These are phyloP conservation scores for Tolmerus cingulatus DNA, from an alignment of 2,888 invertebrate genomes.

Conservation along the genomic window DNA sequence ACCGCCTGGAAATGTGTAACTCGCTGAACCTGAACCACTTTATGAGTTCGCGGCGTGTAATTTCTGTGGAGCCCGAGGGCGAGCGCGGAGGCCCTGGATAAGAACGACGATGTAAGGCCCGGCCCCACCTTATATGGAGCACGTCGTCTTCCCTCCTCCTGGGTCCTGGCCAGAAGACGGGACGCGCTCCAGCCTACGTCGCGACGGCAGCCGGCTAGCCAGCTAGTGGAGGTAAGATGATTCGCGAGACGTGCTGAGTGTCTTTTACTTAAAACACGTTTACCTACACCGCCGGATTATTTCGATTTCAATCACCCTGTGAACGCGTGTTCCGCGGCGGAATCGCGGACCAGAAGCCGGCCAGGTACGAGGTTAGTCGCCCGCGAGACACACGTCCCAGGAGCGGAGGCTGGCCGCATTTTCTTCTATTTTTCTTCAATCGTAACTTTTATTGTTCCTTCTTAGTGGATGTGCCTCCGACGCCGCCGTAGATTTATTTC, in stretches of 20 bases:
- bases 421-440: slow-evolving; percentile 31
- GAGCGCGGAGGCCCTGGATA: slow-evolving; percentile 8
- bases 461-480: neutral
- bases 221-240: neutral
- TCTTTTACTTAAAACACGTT: slow-evolving; percentile 32
- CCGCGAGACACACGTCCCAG: slow-evolving; percentile 36
- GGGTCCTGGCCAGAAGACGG: neutral
- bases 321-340: slow-evolving; percentile 1
- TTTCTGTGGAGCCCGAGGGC: neutral
- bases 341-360: slow-evolving; percentile 6
- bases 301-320: slow-evolving; percentile 40
- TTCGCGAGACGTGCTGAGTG: slow-evolving; percentile 24
- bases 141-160: neutral
- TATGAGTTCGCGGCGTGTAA: slow-evolving; percentile 26
- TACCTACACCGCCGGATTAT: slow-evolving; percentile 26
- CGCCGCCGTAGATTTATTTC: slow-evolving; percentile 21
- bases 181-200: neutral
- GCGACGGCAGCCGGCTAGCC: neutral
- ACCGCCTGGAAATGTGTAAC: neutral
- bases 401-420: neutral
- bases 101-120: neutral
- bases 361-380: slow-evolving; percentile 29
- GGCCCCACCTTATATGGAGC: slow-evolving; percentile 32
- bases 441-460: slow-evolving; percentile 34
- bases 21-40: slow-evolving; percentile 40